Conservation (phyloP, 2,797 vertebrate species). For the Scomberomorus guttatus region DNA sequence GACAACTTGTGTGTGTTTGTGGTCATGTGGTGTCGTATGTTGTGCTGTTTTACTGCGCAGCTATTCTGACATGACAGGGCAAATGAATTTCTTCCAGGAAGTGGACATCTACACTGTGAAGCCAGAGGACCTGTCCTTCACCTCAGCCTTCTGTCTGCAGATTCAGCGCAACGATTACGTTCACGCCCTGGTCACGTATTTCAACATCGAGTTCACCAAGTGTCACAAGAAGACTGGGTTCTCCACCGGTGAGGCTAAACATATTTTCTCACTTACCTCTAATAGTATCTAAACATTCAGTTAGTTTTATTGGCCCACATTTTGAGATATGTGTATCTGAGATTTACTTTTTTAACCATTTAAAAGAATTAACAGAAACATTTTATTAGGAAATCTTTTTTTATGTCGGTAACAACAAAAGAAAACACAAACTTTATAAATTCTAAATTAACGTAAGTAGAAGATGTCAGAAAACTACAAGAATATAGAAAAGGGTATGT, state of each 20-base stretch:
- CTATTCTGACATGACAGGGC: neutral
- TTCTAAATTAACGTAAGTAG: neutral
- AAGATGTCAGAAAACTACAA: neutral
- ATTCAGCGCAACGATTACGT: constrained; percentile 97
- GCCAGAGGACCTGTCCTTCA: constrained; percentile 94
- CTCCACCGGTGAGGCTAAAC: constrained; percentile 90
- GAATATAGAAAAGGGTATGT: neutral
- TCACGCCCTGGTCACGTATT: constrained; percentile 98
- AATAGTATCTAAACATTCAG: no score
- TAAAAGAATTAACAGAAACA: no score
- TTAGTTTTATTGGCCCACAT: neutral
- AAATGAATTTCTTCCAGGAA: constrained; percentile 84
- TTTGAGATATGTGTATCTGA: neutral
- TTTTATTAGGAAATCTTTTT: no score
- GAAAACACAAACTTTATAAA: no score
- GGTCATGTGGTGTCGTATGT: neutral
- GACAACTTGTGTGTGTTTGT: constrained; percentile 9
- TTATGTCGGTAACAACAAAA: no score
- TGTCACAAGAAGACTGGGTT: constrained; percentile 99
- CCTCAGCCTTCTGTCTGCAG: constrained; percentile 97
- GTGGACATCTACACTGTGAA: constrained; percentile 99
- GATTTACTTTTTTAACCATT: no score
- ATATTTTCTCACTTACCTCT: neutral
- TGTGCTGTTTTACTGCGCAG: neutral
- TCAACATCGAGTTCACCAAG: constrained; percentile 99